Evolutionary conservation across 2,797 vertebrate genomes (phyloP).

Genomic region (Hafferia zeledoni): DNA sequence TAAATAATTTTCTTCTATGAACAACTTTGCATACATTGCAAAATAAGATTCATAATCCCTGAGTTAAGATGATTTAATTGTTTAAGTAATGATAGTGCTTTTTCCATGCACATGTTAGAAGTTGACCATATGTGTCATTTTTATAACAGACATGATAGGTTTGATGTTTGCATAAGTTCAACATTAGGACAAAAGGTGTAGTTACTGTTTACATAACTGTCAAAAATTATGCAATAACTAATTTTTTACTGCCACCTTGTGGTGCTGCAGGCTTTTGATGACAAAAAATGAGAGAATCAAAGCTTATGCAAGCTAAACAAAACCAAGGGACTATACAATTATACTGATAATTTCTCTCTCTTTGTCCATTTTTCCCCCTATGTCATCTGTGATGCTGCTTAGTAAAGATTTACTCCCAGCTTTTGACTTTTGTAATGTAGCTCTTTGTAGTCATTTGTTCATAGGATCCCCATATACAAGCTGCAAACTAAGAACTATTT

Average conservation of each 20-base stretch:
- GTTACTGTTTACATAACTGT: slow-evolving; percentile 15
- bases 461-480: neutral
- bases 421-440: neutral
- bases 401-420: neutral
- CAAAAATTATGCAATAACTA: slow-evolving; percentile 38
- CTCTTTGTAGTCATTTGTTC: neutral
- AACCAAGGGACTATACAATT: neutral
- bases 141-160: neutral
- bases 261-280: slow-evolving; percentile 27
- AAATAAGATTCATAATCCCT: neutral
- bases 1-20: neutral
- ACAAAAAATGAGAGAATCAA: neutral
- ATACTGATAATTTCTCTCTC: neutral
- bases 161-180: neutral
- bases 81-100: neutral
- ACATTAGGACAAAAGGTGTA: neutral
- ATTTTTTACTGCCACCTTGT: slow-evolving; percentile 77
- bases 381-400: neutral
- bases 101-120: neutral
- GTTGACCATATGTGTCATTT: neutral
- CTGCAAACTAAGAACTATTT: neutral
- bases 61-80: neutral
- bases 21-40: neutral
- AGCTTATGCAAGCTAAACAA: neutral
- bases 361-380: neutral